These are phyloP conservation scores for Thereva unica DNA, from an alignment of 2,888 invertebrate genomes.

Conservation along the genomic window DNA sequence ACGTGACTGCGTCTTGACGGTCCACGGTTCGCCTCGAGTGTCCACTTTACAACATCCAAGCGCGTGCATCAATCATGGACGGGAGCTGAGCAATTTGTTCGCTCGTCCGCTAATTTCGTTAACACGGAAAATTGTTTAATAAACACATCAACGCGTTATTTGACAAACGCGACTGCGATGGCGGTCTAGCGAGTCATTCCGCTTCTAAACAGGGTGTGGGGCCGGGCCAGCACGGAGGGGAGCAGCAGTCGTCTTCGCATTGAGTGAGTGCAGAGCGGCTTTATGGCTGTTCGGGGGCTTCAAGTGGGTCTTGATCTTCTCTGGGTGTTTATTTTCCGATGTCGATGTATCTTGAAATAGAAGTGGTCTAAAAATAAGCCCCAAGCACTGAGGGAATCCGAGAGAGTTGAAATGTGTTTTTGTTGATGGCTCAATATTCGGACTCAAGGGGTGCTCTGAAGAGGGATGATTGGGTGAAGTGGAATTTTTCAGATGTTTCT, in stretches of 20 bases:
- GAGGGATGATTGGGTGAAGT: constrained; percentile 13
- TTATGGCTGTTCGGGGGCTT: constrained; percentile 7
- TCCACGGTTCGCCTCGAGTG: too few species aligned
- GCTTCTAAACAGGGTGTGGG: background rate
- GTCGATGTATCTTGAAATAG: constrained; percentile 18
- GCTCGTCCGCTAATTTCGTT: constrained; percentile 27
- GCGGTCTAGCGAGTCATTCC: background rate
- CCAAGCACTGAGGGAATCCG: constrained; percentile 6
- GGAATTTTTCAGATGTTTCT: constrained; percentile 13
- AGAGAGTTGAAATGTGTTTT: constrained; percentile 2
- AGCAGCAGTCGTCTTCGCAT: background rate
- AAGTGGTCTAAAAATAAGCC: constrained; percentile 14
- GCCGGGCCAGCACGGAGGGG: background rate
- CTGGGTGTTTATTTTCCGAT: constrained; percentile 20
- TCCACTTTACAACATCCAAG: too few species aligned
- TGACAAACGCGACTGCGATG: constrained; percentile 16
- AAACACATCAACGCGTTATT: constrained; percentile 30
- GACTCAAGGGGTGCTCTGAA: background rate
- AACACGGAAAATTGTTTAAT: constrained; percentile 34
- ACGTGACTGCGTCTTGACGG: too few species aligned
- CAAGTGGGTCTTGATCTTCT: constrained; percentile 26
- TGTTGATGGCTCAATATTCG: background rate
- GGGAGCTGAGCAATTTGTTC: constrained; percentile 29
- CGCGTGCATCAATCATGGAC: constrained; percentile 21
- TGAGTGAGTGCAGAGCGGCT: constrained; percentile 5